Evolutionary conservation across 2,113 vertebrate species (phyloP).

Genomic region (Panthera uncia): DNA sequence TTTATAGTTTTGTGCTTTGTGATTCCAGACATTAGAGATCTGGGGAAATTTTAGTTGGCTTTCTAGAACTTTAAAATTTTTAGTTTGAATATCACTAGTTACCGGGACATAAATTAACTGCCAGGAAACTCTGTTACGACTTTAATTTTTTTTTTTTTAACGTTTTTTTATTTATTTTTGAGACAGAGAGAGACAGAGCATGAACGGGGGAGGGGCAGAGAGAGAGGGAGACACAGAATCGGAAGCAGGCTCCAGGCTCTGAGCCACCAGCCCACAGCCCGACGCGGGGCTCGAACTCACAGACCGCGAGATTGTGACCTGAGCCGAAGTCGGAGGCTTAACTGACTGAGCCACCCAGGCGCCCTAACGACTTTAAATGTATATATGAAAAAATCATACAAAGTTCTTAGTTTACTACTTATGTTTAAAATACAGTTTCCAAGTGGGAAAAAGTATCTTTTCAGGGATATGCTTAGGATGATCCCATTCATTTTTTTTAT

Average conservation of each 20-base stretch:
- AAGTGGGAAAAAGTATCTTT: background rate
- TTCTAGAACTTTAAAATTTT: conserved; percentile 67
- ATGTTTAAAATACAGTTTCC: conserved; percentile 46
- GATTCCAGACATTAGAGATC: conserved; percentile 50
- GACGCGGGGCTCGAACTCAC: no score
- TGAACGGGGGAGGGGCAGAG: no score
- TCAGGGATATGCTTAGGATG: background rate
- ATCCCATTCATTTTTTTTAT: conserved; percentile 33
- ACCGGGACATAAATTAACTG: conserved; percentile 51
- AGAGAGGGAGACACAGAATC: no score
- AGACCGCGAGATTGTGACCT: no score
- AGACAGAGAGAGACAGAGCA: no score
- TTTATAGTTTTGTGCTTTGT: conserved; percentile 51
- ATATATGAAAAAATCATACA: conserved; percentile 21
- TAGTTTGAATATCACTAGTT: conserved; percentile 64
- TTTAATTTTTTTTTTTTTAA: background rate
- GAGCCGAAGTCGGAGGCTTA: no score
- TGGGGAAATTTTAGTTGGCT: conserved; percentile 57
- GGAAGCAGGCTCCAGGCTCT: no score
- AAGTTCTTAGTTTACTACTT: conserved; percentile 46
- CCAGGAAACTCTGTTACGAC: conserved; percentile 36
- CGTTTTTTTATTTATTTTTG: no score
- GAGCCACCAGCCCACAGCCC: no score
- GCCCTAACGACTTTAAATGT: conserved; percentile 23
- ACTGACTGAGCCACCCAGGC: no score